Percentiles rank a stretch among this genome's conserved stretches.
These are phyloP conservation scores for Chaetophractus vellerosus DNA, from an alignment of 2,797 vertebrate genomes.

Conservation along the genomic window DNA sequence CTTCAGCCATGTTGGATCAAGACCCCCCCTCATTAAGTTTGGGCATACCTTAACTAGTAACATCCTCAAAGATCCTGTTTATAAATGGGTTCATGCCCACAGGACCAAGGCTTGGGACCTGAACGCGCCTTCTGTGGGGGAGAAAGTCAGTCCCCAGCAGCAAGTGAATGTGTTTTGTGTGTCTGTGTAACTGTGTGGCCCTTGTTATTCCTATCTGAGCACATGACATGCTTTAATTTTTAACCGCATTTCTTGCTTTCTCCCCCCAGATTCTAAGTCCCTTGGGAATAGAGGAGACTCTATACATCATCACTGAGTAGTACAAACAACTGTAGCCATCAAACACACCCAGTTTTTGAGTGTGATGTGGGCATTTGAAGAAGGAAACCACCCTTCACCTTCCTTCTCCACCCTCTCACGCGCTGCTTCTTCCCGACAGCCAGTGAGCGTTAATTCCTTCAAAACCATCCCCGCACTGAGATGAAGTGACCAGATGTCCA, in stretches of 20 bases:
- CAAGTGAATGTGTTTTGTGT: too few relatives aligned
- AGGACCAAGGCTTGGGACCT: too few relatives aligned
- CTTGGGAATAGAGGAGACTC: slow-evolving; percentile 77
- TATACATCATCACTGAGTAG: too few relatives aligned
- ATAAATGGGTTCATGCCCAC: too few relatives aligned
- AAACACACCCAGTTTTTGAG: neutral
- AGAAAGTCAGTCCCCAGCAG: too few relatives aligned
- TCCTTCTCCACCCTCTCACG: neutral
- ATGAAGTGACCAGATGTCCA: neutral
- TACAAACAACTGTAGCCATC: neutral
- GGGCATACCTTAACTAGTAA: too few relatives aligned
- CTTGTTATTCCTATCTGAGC: neutral
- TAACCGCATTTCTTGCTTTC: neutral
- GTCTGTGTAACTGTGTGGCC: rapidly evolving
- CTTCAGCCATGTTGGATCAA: too few relatives aligned
- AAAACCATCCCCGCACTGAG: neutral
- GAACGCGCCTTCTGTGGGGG: too few relatives aligned
- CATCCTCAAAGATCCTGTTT: too few relatives aligned
- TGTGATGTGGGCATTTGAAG: neutral
- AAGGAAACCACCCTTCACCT: neutral
- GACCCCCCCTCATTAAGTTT: too few relatives aligned
- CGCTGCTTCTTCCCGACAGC: rapidly evolving
- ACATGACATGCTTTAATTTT: neutral
- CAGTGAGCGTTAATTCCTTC: neutral
- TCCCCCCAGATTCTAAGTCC: neutral